A percentile compares a stretch with the other conserved stretches of the same genome.
Conservation (phyloP, 2,797 vertebrate genomes). For the Mallotus villosus region DNA sequence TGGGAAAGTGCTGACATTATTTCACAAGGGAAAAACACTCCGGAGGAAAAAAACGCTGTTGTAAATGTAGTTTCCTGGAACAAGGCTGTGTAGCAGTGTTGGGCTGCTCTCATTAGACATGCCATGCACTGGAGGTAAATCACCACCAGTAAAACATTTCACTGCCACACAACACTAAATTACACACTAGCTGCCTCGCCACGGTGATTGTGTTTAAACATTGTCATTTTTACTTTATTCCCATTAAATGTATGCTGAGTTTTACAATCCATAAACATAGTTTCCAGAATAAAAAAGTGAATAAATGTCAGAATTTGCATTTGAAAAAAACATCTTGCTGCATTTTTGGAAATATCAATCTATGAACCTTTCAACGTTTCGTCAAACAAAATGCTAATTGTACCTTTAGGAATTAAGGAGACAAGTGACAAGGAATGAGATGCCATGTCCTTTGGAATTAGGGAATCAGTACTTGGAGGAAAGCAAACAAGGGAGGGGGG, state of each 20-base stretch:
- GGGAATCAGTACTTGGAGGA: constrained; percentile 91
- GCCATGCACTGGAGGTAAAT: constrained; percentile 98
- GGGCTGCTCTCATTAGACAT: constrained; percentile 95
- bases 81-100: constrained; percentile 93
- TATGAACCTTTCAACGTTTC: constrained; percentile 99
- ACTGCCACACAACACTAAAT: constrained; percentile 98
- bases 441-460: constrained; percentile 98
- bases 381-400: constrained; percentile 99
- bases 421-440: constrained; percentile 99
- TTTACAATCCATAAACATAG: constrained; percentile 99
- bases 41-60: constrained; percentile 79
- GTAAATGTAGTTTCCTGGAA: constrained; percentile 99
- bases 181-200: constrained; percentile 92
- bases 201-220: constrained; percentile 99
- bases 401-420: constrained; percentile 99
- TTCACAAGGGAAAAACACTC: constrained; percentile 95
- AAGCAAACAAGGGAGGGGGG: not conserved
- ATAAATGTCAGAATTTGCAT: constrained; percentile 99
- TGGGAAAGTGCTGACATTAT: constrained; percentile 99
- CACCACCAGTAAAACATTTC: constrained; percentile 98
- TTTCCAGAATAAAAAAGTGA: constrained; percentile 98
- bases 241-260: constrained; percentile 98
- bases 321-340: constrained; percentile 89
- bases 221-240: constrained; percentile 98
- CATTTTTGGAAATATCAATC: constrained; percentile 99